A percentile compares a stretch with the other conserved stretches of the same genome.
Evolutionary conservation across 2,888 invertebrate species (phyloP).

Genomic region (Malthinus seriepunctatus): DNA sequence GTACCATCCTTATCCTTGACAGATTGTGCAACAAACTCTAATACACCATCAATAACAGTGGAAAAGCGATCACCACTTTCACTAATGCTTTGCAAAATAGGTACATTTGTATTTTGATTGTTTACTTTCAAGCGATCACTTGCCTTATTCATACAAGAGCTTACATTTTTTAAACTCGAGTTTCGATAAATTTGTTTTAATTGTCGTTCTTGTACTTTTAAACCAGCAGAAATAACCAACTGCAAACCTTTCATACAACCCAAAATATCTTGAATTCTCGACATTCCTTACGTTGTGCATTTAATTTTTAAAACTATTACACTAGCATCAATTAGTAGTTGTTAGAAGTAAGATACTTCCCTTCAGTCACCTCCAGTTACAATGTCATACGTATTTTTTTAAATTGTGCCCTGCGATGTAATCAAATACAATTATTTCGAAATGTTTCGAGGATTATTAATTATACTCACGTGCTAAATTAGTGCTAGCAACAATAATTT

Average conservation of each 20-base stretch:
- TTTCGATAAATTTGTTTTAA: conserved; percentile 67
- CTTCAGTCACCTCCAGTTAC: no score
- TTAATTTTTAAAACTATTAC: no score
- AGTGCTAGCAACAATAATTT: no score
- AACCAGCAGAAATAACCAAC: conserved; percentile 67
- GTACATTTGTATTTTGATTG: conserved; percentile 6
- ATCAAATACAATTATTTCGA: no score
- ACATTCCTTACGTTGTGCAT: conserved; percentile 50
- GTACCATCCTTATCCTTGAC: background rate
- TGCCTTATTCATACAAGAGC: conserved; percentile 15
- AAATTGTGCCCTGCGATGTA: no score
- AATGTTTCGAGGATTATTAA: no score
- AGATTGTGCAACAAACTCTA: conserved; percentile 57
- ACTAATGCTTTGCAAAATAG: conserved; percentile 54
- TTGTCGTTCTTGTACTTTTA: conserved; percentile 66
- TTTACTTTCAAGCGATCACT: no score
- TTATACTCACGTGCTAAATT: no score
- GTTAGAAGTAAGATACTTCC: no score
- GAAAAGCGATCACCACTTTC: conserved; percentile 66
- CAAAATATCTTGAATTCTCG: conserved; percentile 65
- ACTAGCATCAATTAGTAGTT: no score
- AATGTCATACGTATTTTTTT: no score
- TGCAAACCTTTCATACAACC: conserved; percentile 72
- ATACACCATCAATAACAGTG: conserved; percentile 73
- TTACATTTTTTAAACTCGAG: conserved; percentile 65